These are phyloP conservation scores for Chionoecetes opilio DNA, from an alignment of 1,140 invertebrate species.

Conservation along the genomic window DNA sequence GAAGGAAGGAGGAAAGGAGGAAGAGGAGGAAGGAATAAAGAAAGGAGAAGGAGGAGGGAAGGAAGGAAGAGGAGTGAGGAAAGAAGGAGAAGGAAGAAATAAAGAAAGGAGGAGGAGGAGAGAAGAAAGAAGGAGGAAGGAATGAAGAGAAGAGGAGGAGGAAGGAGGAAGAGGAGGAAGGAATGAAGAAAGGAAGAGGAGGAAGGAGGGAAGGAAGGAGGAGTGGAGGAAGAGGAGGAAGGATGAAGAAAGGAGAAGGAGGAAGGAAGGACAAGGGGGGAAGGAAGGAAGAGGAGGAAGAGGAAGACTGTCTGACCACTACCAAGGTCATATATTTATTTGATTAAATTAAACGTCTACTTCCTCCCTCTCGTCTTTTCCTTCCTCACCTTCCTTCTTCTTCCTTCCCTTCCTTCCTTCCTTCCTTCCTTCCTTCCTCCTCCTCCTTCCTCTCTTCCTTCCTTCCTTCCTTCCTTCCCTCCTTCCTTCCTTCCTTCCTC, in stretches of 20 bases:
- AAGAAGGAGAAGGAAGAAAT: not conserved
- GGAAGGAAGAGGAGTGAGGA: not conserved
- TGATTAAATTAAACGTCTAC: too few species aligned
- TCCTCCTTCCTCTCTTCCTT: not conserved
- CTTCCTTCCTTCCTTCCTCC: too few species aligned
- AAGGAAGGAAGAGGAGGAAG: too few species aligned
- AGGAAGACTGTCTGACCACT: too few species aligned
- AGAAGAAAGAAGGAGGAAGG: not conserved
- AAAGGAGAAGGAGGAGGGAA: not conserved
- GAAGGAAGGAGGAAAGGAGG: not conserved
- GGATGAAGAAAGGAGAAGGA: not conserved
- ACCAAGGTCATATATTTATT: too few species aligned
- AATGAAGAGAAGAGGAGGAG: not conserved
- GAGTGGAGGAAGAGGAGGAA: not conserved
- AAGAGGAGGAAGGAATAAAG: not conserved
- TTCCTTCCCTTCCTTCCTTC: too few species aligned
- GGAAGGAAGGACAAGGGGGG: too few species aligned
- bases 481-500: not conserved
- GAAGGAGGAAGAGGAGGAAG: not conserved
- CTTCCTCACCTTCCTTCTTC: not conserved
- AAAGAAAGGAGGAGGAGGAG: not conserved
- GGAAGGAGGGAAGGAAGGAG: not conserved
- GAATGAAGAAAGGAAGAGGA: not conserved
- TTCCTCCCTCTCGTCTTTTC: not conserved
- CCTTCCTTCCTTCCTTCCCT: not conserved